phyloP scores from a whole-genome alignment of 2,113 vertebrate species.

The Ammospiza caudacuta region DNA sequence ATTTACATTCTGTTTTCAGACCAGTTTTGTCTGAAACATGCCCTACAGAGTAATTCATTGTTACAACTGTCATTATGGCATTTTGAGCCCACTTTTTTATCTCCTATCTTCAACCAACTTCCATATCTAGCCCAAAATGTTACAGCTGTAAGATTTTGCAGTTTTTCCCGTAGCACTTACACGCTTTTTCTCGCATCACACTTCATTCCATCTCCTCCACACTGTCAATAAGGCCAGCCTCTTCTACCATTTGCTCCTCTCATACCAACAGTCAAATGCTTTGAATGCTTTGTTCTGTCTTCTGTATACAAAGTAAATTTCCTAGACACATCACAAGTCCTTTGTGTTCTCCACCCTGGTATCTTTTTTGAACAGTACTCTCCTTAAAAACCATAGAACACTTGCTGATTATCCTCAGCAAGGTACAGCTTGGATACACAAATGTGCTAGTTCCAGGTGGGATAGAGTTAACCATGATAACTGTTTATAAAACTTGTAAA shows the following conservation, averaged over 20 bases:
- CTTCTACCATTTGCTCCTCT: not conserved
- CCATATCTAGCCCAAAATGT: not conserved
- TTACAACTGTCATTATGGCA: not conserved
- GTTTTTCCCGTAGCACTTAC: not conserved
- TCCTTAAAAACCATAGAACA: not conserved
- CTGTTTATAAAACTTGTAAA: not conserved
- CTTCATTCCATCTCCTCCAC: not conserved
- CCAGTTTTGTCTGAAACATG: not conserved
- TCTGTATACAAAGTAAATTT: not conserved
- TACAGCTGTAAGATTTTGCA: not conserved
- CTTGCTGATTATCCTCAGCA: not conserved
- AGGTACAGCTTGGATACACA: not conserved
- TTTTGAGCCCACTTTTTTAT: not conserved
- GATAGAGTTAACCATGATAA: not conserved
- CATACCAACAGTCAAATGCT: not conserved
- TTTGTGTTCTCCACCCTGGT: not conserved
- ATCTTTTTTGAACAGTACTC: not conserved
- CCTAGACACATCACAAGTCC: not conserved
- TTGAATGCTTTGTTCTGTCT: not conserved
- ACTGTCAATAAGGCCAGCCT: not conserved
- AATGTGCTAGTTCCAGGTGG: not conserved
- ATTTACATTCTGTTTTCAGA: not conserved
- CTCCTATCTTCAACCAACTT: not conserved
- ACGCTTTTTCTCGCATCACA: not conserved
- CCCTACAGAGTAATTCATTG: not conserved